phyloP scores from a whole-genome alignment of 2,797 vertebrate species.

The Gobio occitaniae region DNA sequence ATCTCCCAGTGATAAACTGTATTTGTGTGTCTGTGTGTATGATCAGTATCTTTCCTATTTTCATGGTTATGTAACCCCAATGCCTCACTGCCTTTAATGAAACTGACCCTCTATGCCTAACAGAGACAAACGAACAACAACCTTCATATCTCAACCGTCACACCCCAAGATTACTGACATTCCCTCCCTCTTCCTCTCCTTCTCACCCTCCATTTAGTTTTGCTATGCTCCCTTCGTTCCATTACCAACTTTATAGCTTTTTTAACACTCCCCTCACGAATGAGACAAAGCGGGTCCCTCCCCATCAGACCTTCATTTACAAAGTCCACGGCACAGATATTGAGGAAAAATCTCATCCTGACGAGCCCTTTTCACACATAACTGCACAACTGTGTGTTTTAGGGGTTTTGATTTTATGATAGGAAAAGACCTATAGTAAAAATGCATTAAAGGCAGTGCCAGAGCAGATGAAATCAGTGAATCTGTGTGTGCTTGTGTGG shows the following conservation, averaged over 20 bases:
- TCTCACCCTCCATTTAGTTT: constrained; percentile 56
- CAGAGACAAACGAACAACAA: constrained; percentile 23
- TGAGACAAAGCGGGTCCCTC: neutral
- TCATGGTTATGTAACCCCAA: constrained; percentile 29
- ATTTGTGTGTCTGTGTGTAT: constrained; percentile 22
- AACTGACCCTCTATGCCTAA: constrained; percentile 9
- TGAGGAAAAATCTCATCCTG: constrained; percentile 2
- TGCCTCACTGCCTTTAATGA: constrained; percentile 46
- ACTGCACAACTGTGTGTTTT: neutral
- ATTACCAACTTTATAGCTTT: constrained; percentile 39
- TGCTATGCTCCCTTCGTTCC: constrained; percentile 38
- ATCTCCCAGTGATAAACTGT: neutral
- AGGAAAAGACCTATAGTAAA: neutral
- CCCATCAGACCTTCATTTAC: constrained; percentile 28
- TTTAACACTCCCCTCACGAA: constrained; percentile 43
- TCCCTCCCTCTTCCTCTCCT: constrained; percentile 45
- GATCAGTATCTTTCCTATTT: constrained; percentile 36
- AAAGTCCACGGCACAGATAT: constrained; percentile 5
- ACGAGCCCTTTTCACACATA: constrained; percentile 14
- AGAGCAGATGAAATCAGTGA: neutral
- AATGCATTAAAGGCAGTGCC: neutral
- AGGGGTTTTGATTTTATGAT: neutral
- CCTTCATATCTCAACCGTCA: constrained; percentile 34
- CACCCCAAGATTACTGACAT: constrained; percentile 3
- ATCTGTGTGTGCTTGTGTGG: neutral